Evolutionary conservation across 2,113 vertebrate species (phyloP), one percentile per base, ranked within the genome.

Genomic region (Dermatemys mawii): DNA sequence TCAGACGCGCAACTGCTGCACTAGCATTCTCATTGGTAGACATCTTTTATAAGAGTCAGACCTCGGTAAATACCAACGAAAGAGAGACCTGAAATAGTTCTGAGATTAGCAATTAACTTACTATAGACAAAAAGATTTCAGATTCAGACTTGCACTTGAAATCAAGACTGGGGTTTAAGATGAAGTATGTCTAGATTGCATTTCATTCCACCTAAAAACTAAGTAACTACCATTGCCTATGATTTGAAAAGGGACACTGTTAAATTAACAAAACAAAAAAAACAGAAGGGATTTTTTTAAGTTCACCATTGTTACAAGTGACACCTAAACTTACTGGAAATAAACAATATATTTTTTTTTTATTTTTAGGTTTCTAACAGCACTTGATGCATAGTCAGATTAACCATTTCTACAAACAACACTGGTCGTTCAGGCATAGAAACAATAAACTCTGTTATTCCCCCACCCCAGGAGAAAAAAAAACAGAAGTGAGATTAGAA

Each of bases 21-120:
- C 87, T 97, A 49, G 98, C 98, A 95, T 97, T 98, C 92, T 97
- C 98, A 4, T 98, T 97, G 86, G 98, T 89, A 81, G 99, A 98
- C 99, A 99, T 99, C 87, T 92, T 92, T 80, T 35, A 82, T 83
- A 5, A 32, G 24, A 50, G 50, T 81, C 50, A 81, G 63, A 29
- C 50, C 90, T 91, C 54, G 6, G 92, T 50, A 44, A 1, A 57
- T 6, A 81, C 14, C 48, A 51, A 41, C 12, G 11, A 4, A 55
- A 44, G 76, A 57, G 67, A 67, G 93, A 12, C 5, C 96, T 96
- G 51, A 75, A 89, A 94, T 0, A 88, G 13, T 85, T 5, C 9
- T 88, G 60, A 79, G 6, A 11, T 55, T 27, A 44, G 24, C n/a
- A 70, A 21, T n/a, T 19, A 70, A 9, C 4, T 38, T 70, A 22